phyloP scores from a whole-genome alignment of 2,888 invertebrate species.

The Notodonta dromedarius region DNA sequence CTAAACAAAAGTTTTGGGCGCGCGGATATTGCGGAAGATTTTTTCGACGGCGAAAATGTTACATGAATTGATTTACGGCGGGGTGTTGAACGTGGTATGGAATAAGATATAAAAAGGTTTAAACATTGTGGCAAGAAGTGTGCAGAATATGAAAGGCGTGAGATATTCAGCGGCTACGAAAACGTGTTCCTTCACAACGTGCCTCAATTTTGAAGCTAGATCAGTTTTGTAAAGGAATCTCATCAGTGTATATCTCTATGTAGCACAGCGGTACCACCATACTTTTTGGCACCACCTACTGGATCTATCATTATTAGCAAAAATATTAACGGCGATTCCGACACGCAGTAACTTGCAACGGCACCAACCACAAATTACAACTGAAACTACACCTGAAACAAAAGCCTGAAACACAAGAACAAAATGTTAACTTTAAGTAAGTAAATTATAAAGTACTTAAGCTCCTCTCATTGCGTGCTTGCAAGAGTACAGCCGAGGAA shows the following conservation, averaged over 20 bases:
- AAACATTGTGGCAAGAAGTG: too few relatives aligned
- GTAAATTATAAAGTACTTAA: slow-evolving; percentile 31
- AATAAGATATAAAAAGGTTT: not conserved
- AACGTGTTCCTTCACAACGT: too few relatives aligned
- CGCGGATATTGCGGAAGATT: slow-evolving; percentile 19
- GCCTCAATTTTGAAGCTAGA: too few relatives aligned
- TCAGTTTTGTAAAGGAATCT: too few relatives aligned
- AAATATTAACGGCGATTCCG: not conserved
- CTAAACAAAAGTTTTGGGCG: slow-evolving; percentile 54
- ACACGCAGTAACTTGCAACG: not conserved
- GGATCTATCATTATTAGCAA: too few relatives aligned
- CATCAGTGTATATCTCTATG: too few relatives aligned
- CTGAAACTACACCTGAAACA: slow-evolving; percentile 12
- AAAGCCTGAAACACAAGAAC: slow-evolving; percentile 18
- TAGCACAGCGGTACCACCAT: too few relatives aligned
- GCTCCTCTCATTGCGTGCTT: slow-evolving; percentile 16
- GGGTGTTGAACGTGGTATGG: not conserved
- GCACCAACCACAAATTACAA: not conserved
- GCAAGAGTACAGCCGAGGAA: slow-evolving; percentile 23
- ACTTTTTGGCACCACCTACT: too few relatives aligned
- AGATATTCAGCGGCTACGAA: too few relatives aligned
- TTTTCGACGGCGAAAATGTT: slow-evolving; percentile 16
- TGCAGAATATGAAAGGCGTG: too few relatives aligned
- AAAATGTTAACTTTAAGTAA: slow-evolving; percentile 19
- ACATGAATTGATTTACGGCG: slow-evolving; percentile 5